A percentile compares a stretch with the other conserved stretches of the same genome.
phyloP scores from a whole-genome alignment of 2,797 vertebrate genomes.

The Clamator glandarius region DNA sequence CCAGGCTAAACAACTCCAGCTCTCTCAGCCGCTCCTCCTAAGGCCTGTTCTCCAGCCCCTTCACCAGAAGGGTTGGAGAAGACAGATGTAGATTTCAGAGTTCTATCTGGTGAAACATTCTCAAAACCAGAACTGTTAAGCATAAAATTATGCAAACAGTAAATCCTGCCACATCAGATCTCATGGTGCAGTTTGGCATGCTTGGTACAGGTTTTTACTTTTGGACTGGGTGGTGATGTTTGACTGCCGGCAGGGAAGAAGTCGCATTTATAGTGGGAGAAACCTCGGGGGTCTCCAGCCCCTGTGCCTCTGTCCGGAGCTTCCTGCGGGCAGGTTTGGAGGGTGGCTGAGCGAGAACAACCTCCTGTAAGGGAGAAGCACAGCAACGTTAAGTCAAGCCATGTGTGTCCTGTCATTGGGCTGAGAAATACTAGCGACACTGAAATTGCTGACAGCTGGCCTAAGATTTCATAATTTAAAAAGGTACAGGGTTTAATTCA shows the following conservation, averaged over 20 bases:
- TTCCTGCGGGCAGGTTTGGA: conserved; percentile 92
- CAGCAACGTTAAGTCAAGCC: not conserved
- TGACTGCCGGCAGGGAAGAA: conserved; percentile 72
- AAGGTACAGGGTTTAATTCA: not conserved
- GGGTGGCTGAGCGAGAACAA: conserved; percentile 80
- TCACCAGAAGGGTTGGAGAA: too few relatives aligned
- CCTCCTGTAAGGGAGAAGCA: conserved; percentile 78
- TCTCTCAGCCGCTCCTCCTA: too few relatives aligned
- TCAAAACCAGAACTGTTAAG: not conserved
- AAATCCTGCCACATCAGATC: not conserved
- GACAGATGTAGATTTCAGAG: not conserved
- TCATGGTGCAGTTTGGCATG: not conserved
- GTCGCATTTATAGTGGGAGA: conserved; percentile 67
- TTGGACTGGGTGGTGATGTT: conserved; percentile 80
- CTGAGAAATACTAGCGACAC: not conserved
- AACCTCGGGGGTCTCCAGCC: conserved; percentile 79
- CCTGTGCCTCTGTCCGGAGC: conserved; percentile 84
- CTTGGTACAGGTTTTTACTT: conserved; percentile 80
- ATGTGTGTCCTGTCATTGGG: not conserved
- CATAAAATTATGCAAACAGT: not conserved
- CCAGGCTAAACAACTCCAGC: too few relatives aligned
- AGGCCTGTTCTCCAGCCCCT: too few relatives aligned
- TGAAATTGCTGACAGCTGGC: conserved; percentile 29
- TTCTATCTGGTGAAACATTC: not conserved
- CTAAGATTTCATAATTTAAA: conserved; percentile 15